Conservation (phyloP, 1,140 invertebrate genomes). For the Conus ventricosus region DNA sequence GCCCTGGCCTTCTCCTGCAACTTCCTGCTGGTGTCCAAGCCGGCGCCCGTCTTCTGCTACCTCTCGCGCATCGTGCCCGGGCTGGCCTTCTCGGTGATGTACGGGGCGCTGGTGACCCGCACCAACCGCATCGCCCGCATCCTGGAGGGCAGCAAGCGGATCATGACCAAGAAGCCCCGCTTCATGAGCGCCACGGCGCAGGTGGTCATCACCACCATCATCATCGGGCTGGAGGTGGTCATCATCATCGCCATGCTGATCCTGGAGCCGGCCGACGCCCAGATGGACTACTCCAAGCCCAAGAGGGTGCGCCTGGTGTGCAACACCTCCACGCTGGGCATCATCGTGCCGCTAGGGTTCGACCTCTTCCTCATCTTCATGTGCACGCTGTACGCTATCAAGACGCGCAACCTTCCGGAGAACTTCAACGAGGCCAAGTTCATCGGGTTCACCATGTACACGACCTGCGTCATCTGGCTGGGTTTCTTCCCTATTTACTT, state of each 20-base stretch:
- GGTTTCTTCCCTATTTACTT: slow-evolving; percentile 92
- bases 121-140: slow-evolving; percentile 92
- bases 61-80: slow-evolving; percentile 83
- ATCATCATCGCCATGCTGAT: slow-evolving; percentile 83
- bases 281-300: slow-evolving; percentile 77
- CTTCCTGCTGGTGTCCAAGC: slow-evolving; percentile 85
- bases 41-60: slow-evolving; percentile 81
- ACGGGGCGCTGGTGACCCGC: slow-evolving; percentile 88
- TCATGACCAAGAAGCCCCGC: slow-evolving; percentile 85
- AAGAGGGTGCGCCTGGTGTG: slow-evolving; percentile 79
- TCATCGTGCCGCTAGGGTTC: slow-evolving; percentile 86
- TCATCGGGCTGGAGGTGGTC: slow-evolving; percentile 84
- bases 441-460: slow-evolving; percentile 87
- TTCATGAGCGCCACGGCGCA: slow-evolving; percentile 79
- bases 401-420: slow-evolving; percentile 90
- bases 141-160: slow-evolving; percentile 86
- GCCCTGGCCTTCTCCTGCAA: slow-evolving; percentile 79
- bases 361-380: slow-evolving; percentile 86
- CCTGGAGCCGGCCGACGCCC: slow-evolving; percentile 82
- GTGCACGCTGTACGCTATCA: slow-evolving; percentile 90
- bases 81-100: slow-evolving; percentile 88
- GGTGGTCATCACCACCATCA: slow-evolving; percentile 82
- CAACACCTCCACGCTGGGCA: slow-evolving; percentile 82
- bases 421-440: slow-evolving; percentile 85
- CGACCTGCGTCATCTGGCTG: slow-evolving; percentile 92